phyloP scores from a whole-genome alignment of 2,888 invertebrate genomes.

The Leptinotarsa peninsularis region DNA sequence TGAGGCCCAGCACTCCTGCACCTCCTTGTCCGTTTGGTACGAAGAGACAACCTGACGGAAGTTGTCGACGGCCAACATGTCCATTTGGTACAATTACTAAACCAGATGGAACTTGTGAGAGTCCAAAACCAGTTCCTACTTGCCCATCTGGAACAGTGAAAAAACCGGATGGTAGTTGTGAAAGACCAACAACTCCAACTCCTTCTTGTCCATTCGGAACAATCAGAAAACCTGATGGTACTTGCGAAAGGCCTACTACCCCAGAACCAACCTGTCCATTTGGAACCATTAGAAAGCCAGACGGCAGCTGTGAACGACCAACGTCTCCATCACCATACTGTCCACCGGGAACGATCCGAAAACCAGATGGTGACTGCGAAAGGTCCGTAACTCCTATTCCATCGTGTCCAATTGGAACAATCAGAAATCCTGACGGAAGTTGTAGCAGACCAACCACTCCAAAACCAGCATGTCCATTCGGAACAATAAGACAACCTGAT shows the following conservation, averaged over 20 bases:
- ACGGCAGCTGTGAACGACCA: conserved; percentile 24
- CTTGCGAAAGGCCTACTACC: conserved; percentile 11
- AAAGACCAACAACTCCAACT: conserved; percentile 24
- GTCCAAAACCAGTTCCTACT: conserved; percentile 21
- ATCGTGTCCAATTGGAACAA: conserved; percentile 31
- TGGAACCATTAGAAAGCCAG: conserved; percentile 33
- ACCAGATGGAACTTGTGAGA: conserved; percentile 32
- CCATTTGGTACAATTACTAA: conserved; percentile 35
- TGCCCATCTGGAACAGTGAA: conserved; percentile 40
- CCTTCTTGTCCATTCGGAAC: conserved; percentile 30
- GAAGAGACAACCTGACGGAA: conserved; percentile 37
- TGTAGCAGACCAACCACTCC: conserved; percentile 29
- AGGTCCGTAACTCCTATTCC: background rate
- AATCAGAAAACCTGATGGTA: conserved; percentile 29
- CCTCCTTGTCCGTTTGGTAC: conserved; percentile 44
- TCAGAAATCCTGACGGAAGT: conserved; percentile 12
- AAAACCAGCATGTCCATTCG: conserved; percentile 29
- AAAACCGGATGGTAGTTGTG: conserved; percentile 30
- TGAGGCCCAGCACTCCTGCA: conserved; percentile 26
- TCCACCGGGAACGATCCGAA: conserved; percentile 39
- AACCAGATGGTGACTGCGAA: conserved; percentile 31
- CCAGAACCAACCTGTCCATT: conserved; percentile 41
- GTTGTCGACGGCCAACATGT: conserved; percentile 39
- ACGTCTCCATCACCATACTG: conserved; percentile 31
- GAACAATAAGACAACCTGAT: conserved; percentile 29